Base-by-base conservation (phyloP, 2,888 invertebrate species). In the Brachylomia viminalis region DNA sequence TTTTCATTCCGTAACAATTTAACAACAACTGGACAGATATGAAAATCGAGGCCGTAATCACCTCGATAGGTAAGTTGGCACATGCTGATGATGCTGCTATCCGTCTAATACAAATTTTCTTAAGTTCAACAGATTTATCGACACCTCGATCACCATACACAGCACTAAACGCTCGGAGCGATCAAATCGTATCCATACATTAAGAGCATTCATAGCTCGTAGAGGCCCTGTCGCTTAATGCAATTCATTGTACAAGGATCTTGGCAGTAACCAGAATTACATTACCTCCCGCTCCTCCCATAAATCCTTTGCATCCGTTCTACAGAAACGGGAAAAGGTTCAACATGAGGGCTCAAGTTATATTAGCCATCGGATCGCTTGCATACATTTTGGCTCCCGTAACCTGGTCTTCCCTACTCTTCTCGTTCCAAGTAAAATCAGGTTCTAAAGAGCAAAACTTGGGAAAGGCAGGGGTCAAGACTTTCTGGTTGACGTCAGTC, bases 231-330 rank as follows among this genome's bases (percentile, higher is more conserved):
- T 94, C 95, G 93, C 94, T 93, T 94, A 95, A 95, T 95, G 94
- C 95, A 94, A 95, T 95, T 95, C 95, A 95, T 95, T 95, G 95
- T 95, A 93, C 92, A 92, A 93, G 93, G 93, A 94, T 94, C 93
- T 93, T 90, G 92, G 89, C 90, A 87, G 79, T 80, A 86, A 75
- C 94, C 92, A 93, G 42, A 73, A 62, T 82, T 86, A 85, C 79
- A 42, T 79, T 90, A 91, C 56, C 92, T 83, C 4, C 90, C 87
- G 42, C 73, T 52, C 88, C 86, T 73, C 87, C 81, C 80, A 68
- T 72, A 66, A 58, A 71, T 56, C 80, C 68, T 81, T 77, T 70
- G 80, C 85, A 88, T 82, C 79, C 79, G 56, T 85, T 80, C 79
- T 68, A 72, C 52, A 38, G 54, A 79, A 79, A 78, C 84, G 87